phyloP scores from a whole-genome alignment of 2,888 invertebrate species.

The Plusia festucae region DNA sequence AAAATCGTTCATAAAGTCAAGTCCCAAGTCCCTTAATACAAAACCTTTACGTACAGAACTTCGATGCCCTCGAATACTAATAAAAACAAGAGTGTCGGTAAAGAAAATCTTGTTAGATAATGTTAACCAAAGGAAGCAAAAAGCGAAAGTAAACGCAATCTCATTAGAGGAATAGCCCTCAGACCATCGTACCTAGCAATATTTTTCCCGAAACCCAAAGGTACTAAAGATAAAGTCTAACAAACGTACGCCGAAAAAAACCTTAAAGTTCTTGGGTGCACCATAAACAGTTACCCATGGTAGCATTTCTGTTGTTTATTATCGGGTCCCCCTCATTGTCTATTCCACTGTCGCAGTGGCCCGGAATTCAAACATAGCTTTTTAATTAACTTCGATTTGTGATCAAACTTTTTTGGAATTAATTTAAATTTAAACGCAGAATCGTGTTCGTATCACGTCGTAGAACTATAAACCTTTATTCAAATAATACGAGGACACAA shows the following conservation, averaged over 20 bases:
- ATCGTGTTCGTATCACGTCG: conserved; percentile 14
- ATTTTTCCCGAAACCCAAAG: conserved; percentile 47
- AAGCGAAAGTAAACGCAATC: conserved; percentile 50
- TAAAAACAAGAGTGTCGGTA: background rate
- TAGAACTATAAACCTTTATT: background rate
- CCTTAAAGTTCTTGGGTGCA: conserved; percentile 25
- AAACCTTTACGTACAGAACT: background rate
- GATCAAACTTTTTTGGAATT: conserved; percentile 59
- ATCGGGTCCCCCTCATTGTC: conserved; percentile 57
- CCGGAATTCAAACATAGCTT: conserved; percentile 64
- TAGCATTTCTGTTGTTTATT: conserved; percentile 55
- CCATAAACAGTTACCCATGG: conserved; percentile 41
- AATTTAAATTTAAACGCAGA: conserved; percentile 33
- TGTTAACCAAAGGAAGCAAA: conserved; percentile 32
- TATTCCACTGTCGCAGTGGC: conserved; percentile 55
- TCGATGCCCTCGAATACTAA: background rate
- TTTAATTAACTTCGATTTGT: conserved; percentile 73
- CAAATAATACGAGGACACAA: too few relatives aligned
- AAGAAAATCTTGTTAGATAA: conserved; percentile 12
- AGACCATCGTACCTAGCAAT: conserved; percentile 42
- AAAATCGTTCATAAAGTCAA: background rate
- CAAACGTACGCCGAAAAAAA: conserved; percentile 41
- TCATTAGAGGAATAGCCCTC: conserved; percentile 50
- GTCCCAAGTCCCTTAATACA: too few relatives aligned
- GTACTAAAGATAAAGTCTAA: conserved; percentile 50